These are phyloP conservation scores for Procapra przewalskii DNA, from an alignment of 2,113 vertebrate genomes.

Conservation along the genomic window DNA sequence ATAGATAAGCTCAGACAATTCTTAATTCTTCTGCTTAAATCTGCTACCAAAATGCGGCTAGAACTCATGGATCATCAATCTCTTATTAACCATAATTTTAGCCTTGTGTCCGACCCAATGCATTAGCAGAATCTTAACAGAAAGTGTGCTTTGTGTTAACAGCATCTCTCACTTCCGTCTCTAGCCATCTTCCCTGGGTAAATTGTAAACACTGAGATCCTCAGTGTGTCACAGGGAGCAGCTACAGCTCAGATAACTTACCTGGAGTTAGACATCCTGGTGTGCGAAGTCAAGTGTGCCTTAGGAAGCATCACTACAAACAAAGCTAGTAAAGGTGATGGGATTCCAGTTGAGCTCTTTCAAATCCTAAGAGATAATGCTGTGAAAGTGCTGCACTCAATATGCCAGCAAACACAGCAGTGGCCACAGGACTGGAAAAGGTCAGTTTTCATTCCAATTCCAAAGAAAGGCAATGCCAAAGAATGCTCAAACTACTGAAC, in stretches of 20 bases:
- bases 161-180: not conserved
- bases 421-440: not conserved
- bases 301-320: not conserved
- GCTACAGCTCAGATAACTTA: not conserved
- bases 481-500: not conserved
- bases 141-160: not conserved
- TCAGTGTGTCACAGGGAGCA: not conserved
- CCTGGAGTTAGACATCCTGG: not conserved
- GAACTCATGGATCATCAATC: not conserved
- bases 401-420: not conserved
- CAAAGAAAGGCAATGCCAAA: not conserved
- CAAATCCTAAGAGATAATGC: not conserved
- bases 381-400: not conserved
- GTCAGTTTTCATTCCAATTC: not conserved
- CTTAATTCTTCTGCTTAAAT: not conserved
- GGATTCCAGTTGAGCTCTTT: not conserved
- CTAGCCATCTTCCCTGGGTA: not conserved
- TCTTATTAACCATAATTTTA: not conserved
- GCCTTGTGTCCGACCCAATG: not conserved
- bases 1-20: not conserved
- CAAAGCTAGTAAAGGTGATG: not conserved
- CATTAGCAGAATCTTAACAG: not conserved
- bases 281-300: fast-evolving
- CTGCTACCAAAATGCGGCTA: not conserved
- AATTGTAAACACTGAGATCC: not conserved